Base-by-base conservation (phyloP, 1,140 invertebrate species). In the Penaeus vannamei region DNA sequence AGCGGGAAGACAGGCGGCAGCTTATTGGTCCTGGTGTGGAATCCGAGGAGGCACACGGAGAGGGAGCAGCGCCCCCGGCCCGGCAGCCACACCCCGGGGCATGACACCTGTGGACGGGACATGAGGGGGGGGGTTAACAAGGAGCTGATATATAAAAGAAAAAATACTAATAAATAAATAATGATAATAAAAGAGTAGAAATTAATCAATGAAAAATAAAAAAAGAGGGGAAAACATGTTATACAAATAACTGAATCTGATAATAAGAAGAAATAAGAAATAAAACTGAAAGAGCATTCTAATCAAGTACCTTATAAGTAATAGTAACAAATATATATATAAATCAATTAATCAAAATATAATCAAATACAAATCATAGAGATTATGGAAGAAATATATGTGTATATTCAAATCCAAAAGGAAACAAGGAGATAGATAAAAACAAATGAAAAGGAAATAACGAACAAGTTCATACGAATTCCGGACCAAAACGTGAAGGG, bases 11-110 rank as follows among this genome's bases (percentile, higher is more conserved):
- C 86, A 1, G 90, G 90, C 0, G 90, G 77, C 22, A 89, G 84
- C 60, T 84, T 86, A 62, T 88, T 88, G 60, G 90, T 91, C 23
- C 90, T 61, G 8, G 90, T 91, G 90, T 91, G 90, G 87, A 91
- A 91, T 46, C 90, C 90, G 2, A 91, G 85, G 14, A 91, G 87
- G 36, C 90, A 91, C 79, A 91, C 64, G 5, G 90, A 91, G 22
- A 91, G 87, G 59, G 90, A 91, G 69, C 86, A 88, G 26, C 90
- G 87, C 22, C 90, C 90, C 66, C 88, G 69, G 3, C 87, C 87
- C 20, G 90, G 90, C 53, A 91, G 87, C 90, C 90, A 91, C 26
- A 91, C 90, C 20, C 90, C 87, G 4, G 90, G 87, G 59, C 87
- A 89, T 26, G 87, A 89, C 42, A 89, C 90, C 87, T 90, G 69